Percentiles rank a stretch among this genome's conserved stretches.
Conservation (phyloP, 2,113 vertebrate genomes). For the Arenaria interpres region DNA sequence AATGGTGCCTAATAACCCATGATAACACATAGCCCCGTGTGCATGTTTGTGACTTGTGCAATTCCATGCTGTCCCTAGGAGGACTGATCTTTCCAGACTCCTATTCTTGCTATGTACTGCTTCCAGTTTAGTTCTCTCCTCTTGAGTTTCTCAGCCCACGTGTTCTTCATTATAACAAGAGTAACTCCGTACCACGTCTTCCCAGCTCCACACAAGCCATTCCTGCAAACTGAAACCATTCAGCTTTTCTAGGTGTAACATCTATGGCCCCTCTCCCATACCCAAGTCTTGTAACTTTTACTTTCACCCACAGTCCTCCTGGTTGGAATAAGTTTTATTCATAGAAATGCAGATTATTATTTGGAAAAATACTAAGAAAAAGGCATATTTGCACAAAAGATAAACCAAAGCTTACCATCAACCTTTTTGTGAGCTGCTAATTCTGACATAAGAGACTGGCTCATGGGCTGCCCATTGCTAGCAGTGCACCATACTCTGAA, state of each 20-base stretch:
- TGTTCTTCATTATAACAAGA: not conserved
- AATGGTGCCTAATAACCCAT: constrained; percentile 10
- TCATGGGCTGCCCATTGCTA: not conserved
- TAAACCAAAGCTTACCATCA: not conserved
- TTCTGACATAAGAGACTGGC: not conserved
- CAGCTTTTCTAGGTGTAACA: not conserved
- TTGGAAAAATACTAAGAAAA: not conserved
- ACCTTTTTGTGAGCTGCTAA: not conserved
- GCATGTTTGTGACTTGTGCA: not conserved
- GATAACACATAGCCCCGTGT: not conserved
- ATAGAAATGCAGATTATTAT: not conserved
- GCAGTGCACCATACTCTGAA: not conserved
- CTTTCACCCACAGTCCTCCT: not conserved
- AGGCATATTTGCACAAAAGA: not conserved
- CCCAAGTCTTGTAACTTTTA: not conserved
- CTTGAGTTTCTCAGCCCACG: not conserved
- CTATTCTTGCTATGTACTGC: not conserved
- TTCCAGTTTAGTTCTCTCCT: not conserved
- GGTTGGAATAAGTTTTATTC: not conserved
- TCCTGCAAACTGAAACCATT: not conserved
- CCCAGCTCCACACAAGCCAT: not conserved
- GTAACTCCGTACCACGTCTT: not conserved
- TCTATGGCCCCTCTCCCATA: not conserved
- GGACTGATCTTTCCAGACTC: not conserved
- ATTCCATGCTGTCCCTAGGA: not conserved